Conservation (phyloP, 2,797 vertebrate species). For the Oceanodroma leucorhoa region DNA sequence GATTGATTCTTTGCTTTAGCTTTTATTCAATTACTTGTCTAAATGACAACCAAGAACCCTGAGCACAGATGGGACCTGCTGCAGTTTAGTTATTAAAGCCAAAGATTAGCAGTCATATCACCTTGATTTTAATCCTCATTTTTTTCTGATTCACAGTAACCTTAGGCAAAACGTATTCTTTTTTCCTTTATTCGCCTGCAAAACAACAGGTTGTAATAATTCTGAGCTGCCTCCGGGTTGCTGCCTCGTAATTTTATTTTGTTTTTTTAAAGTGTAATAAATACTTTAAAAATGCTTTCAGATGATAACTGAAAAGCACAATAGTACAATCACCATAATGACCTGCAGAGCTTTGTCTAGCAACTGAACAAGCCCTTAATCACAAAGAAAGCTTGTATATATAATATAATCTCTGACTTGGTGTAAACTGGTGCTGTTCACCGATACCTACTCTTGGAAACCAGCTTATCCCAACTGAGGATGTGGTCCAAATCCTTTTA, state of each 20-base stretch:
- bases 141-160: background rate
- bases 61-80: background rate
- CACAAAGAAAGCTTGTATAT: background rate
- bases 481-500: background rate
- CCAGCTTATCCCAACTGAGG: background rate
- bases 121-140: constrained; percentile 31
- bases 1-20: constrained; percentile 1
- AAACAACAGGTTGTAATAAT: constrained; percentile 5
- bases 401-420: background rate
- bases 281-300: background rate
- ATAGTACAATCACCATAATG: background rate
- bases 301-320: background rate
- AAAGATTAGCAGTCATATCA: constrained; percentile 6
- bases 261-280: background rate
- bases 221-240: background rate
- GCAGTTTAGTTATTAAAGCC: constrained; percentile 16
- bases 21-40: constrained; percentile 30
- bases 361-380: background rate
- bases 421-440: background rate
- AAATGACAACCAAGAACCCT: background rate
- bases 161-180: background rate
- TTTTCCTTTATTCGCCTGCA: background rate
- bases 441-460: background rate
- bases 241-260: background rate
- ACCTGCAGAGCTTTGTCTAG: background rate